Conservation (phyloP, 2,113 vertebrate genomes). For the Urocynchramus pylzowi region DNA sequence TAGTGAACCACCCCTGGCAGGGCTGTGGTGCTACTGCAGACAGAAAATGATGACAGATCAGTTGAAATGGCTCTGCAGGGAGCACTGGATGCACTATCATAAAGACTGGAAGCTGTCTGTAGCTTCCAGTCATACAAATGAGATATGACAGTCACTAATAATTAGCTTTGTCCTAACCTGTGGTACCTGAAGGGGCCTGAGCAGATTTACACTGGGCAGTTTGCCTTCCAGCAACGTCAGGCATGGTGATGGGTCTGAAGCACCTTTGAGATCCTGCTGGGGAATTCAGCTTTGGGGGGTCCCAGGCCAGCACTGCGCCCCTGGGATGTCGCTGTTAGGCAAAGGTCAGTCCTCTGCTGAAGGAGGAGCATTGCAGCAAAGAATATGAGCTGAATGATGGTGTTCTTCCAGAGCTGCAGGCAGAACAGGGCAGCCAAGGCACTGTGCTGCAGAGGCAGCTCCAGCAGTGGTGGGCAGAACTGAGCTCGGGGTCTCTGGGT, state of each 20-base stretch:
- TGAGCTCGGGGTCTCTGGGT: not conserved
- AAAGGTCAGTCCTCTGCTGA: not conserved
- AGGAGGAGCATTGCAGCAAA: not conserved
- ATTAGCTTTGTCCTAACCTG: not conserved
- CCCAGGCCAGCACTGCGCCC: not conserved
- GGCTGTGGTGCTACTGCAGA: not conserved
- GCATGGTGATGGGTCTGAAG: not conserved
- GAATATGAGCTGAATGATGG: not conserved
- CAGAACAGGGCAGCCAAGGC: not conserved
- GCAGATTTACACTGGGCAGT: not conserved
- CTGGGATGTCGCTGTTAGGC: not conserved
- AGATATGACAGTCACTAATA: conserved; percentile 18
- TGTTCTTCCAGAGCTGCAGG: not conserved
- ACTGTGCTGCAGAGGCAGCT: not conserved
- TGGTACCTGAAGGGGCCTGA: not conserved
- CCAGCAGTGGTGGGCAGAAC: not conserved
- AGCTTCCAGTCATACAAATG: conserved; percentile 13
- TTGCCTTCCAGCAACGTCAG: not conserved
- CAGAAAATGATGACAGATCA: not conserved
- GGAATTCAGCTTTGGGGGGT: not conserved
- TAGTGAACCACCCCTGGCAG: not conserved
- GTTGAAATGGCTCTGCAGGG: not conserved
- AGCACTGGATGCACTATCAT: not conserved
- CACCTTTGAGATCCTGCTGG: not conserved
- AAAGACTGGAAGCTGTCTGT: not conserved